Conservation (phyloP, 2,888 invertebrate genomes). For the Colostygia pectinataria region DNA sequence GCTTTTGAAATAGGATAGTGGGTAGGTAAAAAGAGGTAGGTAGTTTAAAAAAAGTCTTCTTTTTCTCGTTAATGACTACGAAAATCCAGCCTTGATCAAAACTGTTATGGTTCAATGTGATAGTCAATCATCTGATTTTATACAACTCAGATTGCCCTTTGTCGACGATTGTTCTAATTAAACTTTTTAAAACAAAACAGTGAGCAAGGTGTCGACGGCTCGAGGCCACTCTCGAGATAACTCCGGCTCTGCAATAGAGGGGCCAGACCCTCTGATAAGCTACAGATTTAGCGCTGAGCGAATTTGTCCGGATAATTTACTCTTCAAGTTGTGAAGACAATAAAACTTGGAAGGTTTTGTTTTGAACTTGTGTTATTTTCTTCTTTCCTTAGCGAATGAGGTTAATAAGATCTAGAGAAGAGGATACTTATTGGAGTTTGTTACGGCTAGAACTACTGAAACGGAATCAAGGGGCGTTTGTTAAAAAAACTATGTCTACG, state of each 20-base stretch:
- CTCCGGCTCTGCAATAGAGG: slow-evolving; percentile 75
- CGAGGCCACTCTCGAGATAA: slow-evolving; percentile 57
- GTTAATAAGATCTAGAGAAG: too few species aligned
- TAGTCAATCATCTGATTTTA: too few species aligned
- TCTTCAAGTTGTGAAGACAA: slow-evolving; percentile 77
- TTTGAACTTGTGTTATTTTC: slow-evolving; percentile 12
- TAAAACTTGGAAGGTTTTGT: slow-evolving; percentile 66
- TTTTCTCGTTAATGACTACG: too few species aligned
- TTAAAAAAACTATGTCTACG: too few species aligned
- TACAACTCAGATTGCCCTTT: slow-evolving; percentile 16
- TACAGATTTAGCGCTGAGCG: slow-evolving; percentile 76
- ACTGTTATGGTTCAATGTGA: too few species aligned
- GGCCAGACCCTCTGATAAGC: slow-evolving; percentile 69
- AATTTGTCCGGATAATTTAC: slow-evolving; percentile 80
- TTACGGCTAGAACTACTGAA: neutral
- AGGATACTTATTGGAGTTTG: too few species aligned
- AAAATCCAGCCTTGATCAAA: too few species aligned
- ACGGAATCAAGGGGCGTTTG: too few species aligned
- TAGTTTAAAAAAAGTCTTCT: too few species aligned
- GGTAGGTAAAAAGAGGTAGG: slow-evolving; percentile 17
- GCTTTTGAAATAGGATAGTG: too few species aligned
- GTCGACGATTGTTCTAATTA: slow-evolving; percentile 52
- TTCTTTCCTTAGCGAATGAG: neutral
- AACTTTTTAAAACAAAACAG: slow-evolving; percentile 68
- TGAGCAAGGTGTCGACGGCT: slow-evolving; percentile 62